phyloP scores from a whole-genome alignment of 1,140 invertebrate genomes.

The Armadillidium nasatum region DNA sequence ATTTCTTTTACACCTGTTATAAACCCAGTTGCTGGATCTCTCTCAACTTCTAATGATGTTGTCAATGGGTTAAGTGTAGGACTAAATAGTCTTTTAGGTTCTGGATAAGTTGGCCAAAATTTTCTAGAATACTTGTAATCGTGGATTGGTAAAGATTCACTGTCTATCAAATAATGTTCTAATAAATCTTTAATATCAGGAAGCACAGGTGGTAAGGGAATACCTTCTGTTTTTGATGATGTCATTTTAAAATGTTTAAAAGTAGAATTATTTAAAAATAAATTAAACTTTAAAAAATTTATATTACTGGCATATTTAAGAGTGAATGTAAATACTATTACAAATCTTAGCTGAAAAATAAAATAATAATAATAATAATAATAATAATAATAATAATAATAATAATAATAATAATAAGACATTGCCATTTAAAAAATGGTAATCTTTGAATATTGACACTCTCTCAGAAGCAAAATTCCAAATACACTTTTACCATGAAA shows the following conservation, averaged over 20 bases:
- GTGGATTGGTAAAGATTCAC: slow-evolving; percentile 62
- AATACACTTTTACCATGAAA: too few relatives aligned
- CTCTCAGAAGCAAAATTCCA: too few relatives aligned
- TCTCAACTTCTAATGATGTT: slow-evolving; percentile 56
- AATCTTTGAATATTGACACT: too few relatives aligned
- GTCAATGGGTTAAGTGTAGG: slow-evolving; percentile 53
- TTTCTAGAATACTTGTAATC: slow-evolving; percentile 57
- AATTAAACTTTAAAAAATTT: not conserved
- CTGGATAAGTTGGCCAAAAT: slow-evolving; percentile 56
- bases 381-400: too few relatives aligned
- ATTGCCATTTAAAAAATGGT: too few relatives aligned
- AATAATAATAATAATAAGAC: too few relatives aligned
- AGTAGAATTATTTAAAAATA: not conserved
- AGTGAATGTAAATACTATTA: too few relatives aligned
- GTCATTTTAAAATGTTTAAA: not conserved
- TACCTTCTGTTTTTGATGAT: not conserved
- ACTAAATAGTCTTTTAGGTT: slow-evolving; percentile 55
- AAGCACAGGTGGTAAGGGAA: slow-evolving; percentile 55
- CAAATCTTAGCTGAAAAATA: too few relatives aligned
- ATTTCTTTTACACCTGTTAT: slow-evolving; percentile 66
- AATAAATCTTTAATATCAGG: slow-evolving; percentile 56
- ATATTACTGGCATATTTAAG: not conserved
- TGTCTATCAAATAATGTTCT: slow-evolving; percentile 57
- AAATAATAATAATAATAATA: too few relatives aligned
- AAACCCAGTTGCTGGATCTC: slow-evolving; percentile 66